Evolutionary conservation across 2,113 vertebrate genomes (phyloP).

Genomic region (Chroicocephalus ridibundus): DNA sequence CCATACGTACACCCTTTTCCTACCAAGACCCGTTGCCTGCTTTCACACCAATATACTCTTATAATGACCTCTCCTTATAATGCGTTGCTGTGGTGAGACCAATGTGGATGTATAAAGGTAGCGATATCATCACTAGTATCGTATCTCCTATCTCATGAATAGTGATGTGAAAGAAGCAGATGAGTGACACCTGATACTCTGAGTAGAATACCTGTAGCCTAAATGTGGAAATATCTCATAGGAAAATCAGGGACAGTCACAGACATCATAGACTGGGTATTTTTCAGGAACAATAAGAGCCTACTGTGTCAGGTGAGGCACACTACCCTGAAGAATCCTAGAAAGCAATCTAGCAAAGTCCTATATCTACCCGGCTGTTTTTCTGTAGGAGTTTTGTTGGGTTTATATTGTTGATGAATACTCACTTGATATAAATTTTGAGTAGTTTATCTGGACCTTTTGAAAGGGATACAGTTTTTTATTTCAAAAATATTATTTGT

Average conservation of each 20-base stretch:
- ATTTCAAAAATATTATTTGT: background rate
- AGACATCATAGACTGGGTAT: background rate
- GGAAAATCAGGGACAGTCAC: background rate
- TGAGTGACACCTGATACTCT: background rate
- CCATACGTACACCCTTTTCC: background rate
- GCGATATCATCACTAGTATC: background rate
- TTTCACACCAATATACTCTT: background rate
- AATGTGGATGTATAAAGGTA: background rate
- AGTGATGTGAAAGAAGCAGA: background rate
- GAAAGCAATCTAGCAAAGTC: background rate
- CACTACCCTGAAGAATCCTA: background rate
- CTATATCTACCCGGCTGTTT: background rate
- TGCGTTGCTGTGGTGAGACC: background rate
- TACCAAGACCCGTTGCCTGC: background rate
- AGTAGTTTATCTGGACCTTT: background rate
- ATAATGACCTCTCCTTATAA: background rate
- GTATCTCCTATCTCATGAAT: background rate
- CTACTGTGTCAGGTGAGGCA: background rate
- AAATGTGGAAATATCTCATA: background rate
- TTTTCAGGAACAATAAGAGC: background rate
- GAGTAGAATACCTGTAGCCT: background rate
- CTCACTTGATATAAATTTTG: background rate
- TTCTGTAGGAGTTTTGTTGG: background rate
- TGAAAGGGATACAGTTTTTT: background rate
- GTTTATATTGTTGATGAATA: background rate